Evolutionary conservation across 2,113 vertebrate species (phyloP).

Genomic region (Sitta europaea): DNA sequence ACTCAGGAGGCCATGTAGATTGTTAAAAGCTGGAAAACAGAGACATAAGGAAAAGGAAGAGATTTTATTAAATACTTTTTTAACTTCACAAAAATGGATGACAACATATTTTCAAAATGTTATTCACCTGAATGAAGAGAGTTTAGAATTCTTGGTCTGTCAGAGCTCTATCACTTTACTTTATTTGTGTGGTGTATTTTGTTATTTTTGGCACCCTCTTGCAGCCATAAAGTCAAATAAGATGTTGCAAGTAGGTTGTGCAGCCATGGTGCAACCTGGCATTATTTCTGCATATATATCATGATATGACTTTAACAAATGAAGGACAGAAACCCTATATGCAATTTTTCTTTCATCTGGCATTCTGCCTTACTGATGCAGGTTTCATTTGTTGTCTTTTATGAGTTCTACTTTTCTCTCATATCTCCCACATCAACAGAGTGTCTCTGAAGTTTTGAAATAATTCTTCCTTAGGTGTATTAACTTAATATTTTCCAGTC

Average conservation of each 20-base stretch:
- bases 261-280: background rate
- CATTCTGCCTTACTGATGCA: background rate
- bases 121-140: background rate
- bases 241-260: background rate
- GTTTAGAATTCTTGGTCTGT: background rate
- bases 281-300: background rate
- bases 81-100: background rate
- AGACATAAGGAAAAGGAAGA: background rate
- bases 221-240: background rate
- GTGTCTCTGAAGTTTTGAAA: background rate
- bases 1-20: background rate
- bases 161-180: background rate
- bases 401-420: background rate
- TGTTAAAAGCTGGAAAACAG: background rate
- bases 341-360: background rate
- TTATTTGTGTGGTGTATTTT: background rate
- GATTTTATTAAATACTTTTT: background rate
- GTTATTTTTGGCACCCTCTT: background rate
- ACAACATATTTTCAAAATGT: background rate
- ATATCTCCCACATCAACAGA: background rate
- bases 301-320: background rate
- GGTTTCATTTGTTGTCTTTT: background rate
- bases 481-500: background rate
- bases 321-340: background rate
- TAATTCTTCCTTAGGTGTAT: background rate